phyloP scores from a whole-genome alignment of 2,113 vertebrate species.

The Sceloporus undulatus region DNA sequence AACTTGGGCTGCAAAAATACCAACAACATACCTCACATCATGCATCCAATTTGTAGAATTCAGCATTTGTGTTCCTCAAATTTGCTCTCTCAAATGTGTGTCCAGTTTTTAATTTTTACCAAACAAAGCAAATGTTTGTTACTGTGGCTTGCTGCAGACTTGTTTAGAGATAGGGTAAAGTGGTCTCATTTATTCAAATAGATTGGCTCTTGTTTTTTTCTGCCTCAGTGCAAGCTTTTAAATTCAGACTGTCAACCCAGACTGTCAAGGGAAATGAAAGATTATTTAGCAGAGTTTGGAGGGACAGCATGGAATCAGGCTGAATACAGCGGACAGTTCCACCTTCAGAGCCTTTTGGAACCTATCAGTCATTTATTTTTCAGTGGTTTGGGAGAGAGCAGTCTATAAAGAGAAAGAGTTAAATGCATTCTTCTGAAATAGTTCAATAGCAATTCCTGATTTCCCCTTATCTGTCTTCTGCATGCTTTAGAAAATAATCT shows the following conservation, averaged over 20 bases:
- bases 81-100: too few species aligned
- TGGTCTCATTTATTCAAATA: neutral
- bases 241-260: neutral
- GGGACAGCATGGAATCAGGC: too few species aligned
- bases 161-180: neutral
- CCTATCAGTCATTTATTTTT: neutral
- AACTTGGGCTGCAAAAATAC: conserved; percentile 4
- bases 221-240: neutral
- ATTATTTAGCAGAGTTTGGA: neutral
- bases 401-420: neutral
- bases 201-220: neutral
- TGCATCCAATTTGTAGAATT: neutral
- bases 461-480: neutral
- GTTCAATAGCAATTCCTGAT: neutral
- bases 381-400: neutral
- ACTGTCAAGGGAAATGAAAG: neutral
- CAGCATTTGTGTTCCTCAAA: neutral
- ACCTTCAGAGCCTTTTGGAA: neutral
- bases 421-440: neutral
- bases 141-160: neutral
- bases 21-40: neutral
- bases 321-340: neutral
- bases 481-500: neutral
- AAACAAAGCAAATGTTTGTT: too few species aligned
- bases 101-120: too few species aligned